Percentiles rank a stretch among this genome's conserved stretches.
Evolutionary conservation across 2,888 invertebrate genomes (phyloP).

Genomic region (Lydus trimaculatus): DNA sequence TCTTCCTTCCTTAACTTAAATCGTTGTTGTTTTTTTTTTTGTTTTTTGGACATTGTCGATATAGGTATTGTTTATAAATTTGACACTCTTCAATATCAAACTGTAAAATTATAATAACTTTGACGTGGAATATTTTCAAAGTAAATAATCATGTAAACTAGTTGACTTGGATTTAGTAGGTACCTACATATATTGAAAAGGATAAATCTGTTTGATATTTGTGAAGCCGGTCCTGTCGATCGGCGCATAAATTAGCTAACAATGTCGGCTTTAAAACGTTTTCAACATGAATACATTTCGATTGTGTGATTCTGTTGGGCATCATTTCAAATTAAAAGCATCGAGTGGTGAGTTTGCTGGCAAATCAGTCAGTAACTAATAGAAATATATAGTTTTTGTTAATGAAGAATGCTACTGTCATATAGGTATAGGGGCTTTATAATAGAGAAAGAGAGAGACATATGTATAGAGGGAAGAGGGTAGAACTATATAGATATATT

Average conservation of each 20-base stretch:
- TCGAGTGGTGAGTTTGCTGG: slow-evolving; percentile 39
- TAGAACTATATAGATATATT: neutral
- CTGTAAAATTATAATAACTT: too few relatives aligned
- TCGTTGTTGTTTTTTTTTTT: too few relatives aligned
- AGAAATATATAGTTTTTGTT: slow-evolving; percentile 61
- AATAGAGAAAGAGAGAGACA: neutral
- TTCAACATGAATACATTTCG: slow-evolving; percentile 3
- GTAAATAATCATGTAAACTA: neutral
- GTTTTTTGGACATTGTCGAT: too few relatives aligned
- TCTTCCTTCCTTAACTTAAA: too few relatives aligned
- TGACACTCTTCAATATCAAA: too few relatives aligned
- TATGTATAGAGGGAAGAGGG: neutral
- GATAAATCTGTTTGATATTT: neutral
- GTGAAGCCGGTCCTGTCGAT: neutral
- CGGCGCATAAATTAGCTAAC: neutral
- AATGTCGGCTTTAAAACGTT: slow-evolving; percentile 2
- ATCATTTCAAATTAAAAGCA: slow-evolving; percentile 50
- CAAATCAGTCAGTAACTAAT: slow-evolving; percentile 54
- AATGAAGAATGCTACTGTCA: slow-evolving; percentile 59
- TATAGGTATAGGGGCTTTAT: slow-evolving; percentile 13
- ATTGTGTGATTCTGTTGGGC: slow-evolving; percentile 32
- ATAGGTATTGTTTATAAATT: too few relatives aligned
- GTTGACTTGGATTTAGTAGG: neutral
- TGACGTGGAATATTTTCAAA: too few relatives aligned
- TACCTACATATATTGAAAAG: neutral